phyloP scores from a whole-genome alignment of 2,113 vertebrate species.

The Capreolus pygargus region DNA sequence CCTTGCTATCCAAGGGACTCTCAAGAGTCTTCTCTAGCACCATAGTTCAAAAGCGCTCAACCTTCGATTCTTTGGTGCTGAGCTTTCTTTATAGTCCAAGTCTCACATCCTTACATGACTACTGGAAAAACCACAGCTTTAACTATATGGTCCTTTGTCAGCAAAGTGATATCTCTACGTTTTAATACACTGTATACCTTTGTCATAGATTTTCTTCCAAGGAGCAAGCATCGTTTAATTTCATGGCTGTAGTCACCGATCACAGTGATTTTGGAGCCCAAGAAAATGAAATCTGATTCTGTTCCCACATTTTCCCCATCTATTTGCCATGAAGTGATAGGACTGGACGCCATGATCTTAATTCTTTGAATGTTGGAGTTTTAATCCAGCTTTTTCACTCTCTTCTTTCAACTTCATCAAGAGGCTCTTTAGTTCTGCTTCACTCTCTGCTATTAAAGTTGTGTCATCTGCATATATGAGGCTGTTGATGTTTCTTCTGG shows the following conservation, averaged over 20 bases:
- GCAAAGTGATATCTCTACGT: not conserved
- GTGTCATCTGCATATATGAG: not conserved
- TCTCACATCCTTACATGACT: not conserved
- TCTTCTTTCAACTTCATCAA: not conserved
- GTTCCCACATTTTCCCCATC: not conserved
- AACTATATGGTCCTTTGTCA: not conserved
- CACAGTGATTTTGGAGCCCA: not conserved
- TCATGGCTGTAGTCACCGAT: not conserved
- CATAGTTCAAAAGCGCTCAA: not conserved
- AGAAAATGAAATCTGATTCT: not conserved
- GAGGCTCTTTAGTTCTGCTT: not conserved
- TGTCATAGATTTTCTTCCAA: not conserved
- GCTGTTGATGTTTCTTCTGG: not conserved
- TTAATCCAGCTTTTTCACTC: not conserved
- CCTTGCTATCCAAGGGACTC: not conserved
- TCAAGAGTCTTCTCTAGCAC: not conserved
- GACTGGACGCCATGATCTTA: not conserved
- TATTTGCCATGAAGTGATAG: not conserved
- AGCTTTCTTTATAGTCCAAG: not conserved
- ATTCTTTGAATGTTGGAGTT: not conserved
- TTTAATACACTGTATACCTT: not conserved
- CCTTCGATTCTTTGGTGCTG: not conserved
- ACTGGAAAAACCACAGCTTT: not conserved
- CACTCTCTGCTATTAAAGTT: not conserved
- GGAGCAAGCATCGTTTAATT: not conserved